Evolutionary conservation across 2,888 invertebrate genomes (phyloP).

Genomic region (Mesorhabditis belari): DNA sequence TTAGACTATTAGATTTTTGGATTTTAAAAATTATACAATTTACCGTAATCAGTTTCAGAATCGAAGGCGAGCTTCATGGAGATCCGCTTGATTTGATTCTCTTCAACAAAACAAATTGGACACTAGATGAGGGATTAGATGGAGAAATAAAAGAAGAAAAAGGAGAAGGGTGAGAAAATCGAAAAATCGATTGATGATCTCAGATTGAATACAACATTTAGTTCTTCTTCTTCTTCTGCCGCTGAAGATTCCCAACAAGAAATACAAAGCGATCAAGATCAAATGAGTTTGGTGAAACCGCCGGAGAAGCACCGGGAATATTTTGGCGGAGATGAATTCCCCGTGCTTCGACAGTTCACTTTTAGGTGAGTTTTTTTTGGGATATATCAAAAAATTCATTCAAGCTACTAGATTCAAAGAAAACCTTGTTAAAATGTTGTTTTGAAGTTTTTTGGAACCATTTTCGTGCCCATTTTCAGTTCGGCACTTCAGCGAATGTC

Average conservation of each 20-base stretch:
- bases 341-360: constrained; percentile 59
- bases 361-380: constrained; percentile 47
- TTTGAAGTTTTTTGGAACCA: no score
- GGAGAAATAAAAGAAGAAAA: neutral
- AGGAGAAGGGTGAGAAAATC: neutral
- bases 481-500: constrained; percentile 61
- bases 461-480: no score
- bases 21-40: no score
- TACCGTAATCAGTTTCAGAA: constrained; percentile 59
- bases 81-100: constrained; percentile 60
- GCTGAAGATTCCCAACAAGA: constrained; percentile 12
- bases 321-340: constrained; percentile 45
- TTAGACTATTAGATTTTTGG: neutral
- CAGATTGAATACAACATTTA: no score
- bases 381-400: constrained; percentile 3
- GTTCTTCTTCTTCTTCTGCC: neutral
- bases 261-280: no score
- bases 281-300: constrained; percentile 6
- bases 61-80: constrained; percentile 67
- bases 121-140: constrained; percentile 52
- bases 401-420: neutral
- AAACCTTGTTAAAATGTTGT: neutral
- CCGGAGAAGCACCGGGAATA: neutral
- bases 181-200: no score
- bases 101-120: constrained; percentile 51